These are phyloP conservation scores for Ceramica pisi DNA, from an alignment of 2,888 invertebrate genomes.

Conservation along the genomic window DNA sequence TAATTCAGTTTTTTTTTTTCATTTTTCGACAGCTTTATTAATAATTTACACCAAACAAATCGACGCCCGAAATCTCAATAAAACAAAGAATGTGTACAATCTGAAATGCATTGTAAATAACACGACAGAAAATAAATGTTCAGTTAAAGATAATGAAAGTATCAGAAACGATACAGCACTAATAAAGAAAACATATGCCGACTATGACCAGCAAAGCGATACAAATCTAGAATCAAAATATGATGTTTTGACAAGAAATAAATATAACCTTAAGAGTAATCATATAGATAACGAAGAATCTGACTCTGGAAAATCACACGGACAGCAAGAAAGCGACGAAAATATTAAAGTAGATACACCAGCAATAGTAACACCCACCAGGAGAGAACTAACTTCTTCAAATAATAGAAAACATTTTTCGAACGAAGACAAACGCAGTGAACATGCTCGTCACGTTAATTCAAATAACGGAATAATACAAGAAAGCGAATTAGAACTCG, in stretches of 20 bases:
- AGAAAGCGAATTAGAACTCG: not conserved
- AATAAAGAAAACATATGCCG: not conserved
- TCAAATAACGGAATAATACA: not conserved
- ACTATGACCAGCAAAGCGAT: not conserved
- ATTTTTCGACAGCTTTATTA: slow-evolving; percentile 14
- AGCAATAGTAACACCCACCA: not conserved
- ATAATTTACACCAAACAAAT: slow-evolving; percentile 2
- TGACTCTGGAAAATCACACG: not conserved
- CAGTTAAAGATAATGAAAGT: not conserved
- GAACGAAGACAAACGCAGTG: not conserved
- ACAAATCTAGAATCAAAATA: not conserved
- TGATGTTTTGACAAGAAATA: not conserved
- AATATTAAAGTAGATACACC: not conserved
- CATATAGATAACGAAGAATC: not conserved
- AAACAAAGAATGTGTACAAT: not conserved
- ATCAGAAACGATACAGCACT: not conserved
- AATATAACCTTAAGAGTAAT: not conserved
- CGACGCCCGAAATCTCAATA: not conserved
- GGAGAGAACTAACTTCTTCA: not conserved
- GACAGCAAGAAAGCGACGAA: not conserved
- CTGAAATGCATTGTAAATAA: too few species aligned
- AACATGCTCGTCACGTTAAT: not conserved
- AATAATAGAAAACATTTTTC: not conserved
- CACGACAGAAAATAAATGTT: not conserved
- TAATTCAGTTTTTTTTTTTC: not conserved